Base-by-base conservation (phyloP, 2,888 invertebrate genomes). In the Drosophila setosimentum region DNA sequence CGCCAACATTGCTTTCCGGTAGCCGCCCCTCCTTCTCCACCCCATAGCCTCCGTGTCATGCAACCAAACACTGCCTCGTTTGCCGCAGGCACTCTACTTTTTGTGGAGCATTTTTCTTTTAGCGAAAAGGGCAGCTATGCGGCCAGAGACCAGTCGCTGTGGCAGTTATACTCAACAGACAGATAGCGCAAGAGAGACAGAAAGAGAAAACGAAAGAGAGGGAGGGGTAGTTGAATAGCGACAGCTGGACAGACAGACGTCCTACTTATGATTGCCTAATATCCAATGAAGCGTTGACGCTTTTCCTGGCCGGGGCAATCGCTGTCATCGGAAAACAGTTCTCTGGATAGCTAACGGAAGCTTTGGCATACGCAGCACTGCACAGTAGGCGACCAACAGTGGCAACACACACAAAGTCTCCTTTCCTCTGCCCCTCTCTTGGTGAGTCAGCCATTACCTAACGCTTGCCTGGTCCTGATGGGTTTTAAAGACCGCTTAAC, bases 211-310 rank as follows among this genome's bases (percentile, higher is more conserved):
- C 2, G 24, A 32, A 32, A 21, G 33, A 21, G 42, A 33, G 16
- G 0, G 16, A 1, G 61, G 11, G 60, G 4, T 27, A 7, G n/a
- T 16, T 13, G 18, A 10, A n/a, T 35, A 11, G 3, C 6, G 51
- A 62, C 35, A 50, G 33, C 21, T 6, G 45, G 21, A 40, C 51
- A 33, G 58, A 60, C 48, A 60, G 54, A 64, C 53, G 73, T 73
- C 18, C 73, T 78, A 78, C 78, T 78, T 78, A 81, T 78, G 78
- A 78, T 78, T 78, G 78, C 78, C 73, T 66, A 81, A 78, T 81
- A 81, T 78, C 81, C 78, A 78, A 78, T 78, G 81, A 81, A 78
- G 81, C 81, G 81, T 77, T 78, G 78, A 68, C 59, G 63, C 60
- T 68, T 63, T 42, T 59, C 24, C 68, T 63, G 67, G 53, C 50